Conservation (phyloP, 2,888 invertebrate genomes). For the Biston stratarius region DNA sequence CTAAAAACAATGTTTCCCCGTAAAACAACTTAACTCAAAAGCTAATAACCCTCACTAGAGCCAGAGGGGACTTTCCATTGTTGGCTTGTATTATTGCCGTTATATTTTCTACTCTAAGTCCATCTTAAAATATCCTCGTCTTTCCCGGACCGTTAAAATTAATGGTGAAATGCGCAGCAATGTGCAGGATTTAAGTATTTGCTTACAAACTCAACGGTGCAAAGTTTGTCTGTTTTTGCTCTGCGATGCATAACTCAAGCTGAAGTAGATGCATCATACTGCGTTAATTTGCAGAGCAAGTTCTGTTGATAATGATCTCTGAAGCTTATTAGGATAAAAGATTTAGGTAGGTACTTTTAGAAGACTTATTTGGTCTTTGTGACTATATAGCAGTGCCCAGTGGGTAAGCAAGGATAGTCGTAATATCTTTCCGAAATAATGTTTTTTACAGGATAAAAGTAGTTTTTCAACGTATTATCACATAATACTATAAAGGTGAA, state of each 20-base stretch:
- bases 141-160: constrained; percentile 51
- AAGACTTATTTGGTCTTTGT: not conserved
- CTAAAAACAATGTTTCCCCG: constrained; percentile 62
- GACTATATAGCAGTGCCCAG: too few species aligned
- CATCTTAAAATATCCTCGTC: constrained; percentile 35
- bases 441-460: too few species aligned
- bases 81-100: constrained; percentile 35
- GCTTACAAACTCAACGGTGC: constrained; percentile 47
- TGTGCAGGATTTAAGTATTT: constrained; percentile 45
- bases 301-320: constrained; percentile 25
- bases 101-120: constrained; percentile 30
- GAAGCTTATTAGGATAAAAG: constrained; percentile 14
- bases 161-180: constrained; percentile 49
- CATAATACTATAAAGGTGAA: too few species aligned
- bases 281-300: constrained; percentile 44
- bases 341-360: constrained; percentile 13
- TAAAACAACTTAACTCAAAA: constrained; percentile 58
- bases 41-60: constrained; percentile 40
- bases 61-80: constrained; percentile 29
- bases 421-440: too few species aligned
- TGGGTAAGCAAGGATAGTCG: too few species aligned
- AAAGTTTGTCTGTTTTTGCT: constrained; percentile 46
- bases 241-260: constrained; percentile 22
- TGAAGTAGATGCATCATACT: constrained; percentile 51
- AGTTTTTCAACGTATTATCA: too few species aligned